phyloP scores from a whole-genome alignment of 2,113 vertebrate species.

The Bubo scandiacus region DNA sequence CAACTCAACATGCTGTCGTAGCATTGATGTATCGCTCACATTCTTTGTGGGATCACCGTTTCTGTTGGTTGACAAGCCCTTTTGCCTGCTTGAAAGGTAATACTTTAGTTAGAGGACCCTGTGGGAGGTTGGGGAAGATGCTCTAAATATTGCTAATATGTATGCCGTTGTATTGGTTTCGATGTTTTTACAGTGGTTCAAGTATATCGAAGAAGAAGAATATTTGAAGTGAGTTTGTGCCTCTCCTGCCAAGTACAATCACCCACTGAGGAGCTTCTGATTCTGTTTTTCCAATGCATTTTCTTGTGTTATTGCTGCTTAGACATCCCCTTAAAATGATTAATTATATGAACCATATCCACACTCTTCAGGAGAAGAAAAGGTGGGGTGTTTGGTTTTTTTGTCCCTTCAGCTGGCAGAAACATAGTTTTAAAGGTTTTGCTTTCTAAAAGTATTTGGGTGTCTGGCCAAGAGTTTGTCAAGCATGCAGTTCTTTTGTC shows the following conservation, averaged over 20 bases:
- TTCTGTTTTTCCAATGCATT: background rate
- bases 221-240: background rate
- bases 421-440: background rate
- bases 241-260: background rate
- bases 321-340: background rate
- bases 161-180: background rate
- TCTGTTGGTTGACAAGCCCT: background rate
- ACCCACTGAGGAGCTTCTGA: background rate
- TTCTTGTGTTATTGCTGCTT: background rate
- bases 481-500: background rate
- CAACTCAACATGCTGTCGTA: background rate
- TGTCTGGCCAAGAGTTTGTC: slow-evolving; percentile 7
- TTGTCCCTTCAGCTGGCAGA: background rate
- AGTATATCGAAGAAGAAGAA: background rate
- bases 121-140: background rate
- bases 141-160: background rate
- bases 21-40: fast-evolving
- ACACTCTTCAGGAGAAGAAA: background rate
- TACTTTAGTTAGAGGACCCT: background rate
- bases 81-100: background rate
- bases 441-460: background rate
- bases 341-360: background rate
- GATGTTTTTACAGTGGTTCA: background rate
- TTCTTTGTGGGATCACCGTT: background rate
- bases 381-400: background rate